Evolutionary conservation across 2,888 invertebrate genomes (phyloP).

Genomic region (Thecocarcelia acutangulata): DNA sequence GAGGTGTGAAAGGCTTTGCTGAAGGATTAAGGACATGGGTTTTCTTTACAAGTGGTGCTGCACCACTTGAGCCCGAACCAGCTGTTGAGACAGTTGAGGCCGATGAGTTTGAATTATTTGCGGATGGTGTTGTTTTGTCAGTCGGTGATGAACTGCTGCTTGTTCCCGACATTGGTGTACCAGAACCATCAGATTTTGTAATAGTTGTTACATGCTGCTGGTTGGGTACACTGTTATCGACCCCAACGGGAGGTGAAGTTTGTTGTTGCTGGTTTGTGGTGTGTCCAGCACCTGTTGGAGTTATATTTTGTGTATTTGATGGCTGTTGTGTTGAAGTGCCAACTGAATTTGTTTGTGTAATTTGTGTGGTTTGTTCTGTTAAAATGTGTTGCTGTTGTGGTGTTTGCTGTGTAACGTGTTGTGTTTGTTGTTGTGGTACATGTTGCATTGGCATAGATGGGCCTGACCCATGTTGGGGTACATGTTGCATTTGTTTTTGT

Average conservation of each 20-base stretch:
- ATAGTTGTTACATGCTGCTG: constrained; percentile 72
- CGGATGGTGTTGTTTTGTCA: constrained; percentile 44
- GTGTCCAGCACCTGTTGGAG: constrained; percentile 49
- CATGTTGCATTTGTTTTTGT: constrained; percentile 72
- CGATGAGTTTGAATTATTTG: constrained; percentile 48
- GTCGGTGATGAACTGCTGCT: constrained; percentile 46
- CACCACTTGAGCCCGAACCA: constrained; percentile 53
- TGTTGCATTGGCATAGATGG: constrained; percentile 70
- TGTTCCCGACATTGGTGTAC: constrained; percentile 70
- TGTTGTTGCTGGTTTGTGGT: constrained; percentile 48
- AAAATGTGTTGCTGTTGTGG: constrained; percentile 72
- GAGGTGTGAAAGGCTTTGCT: constrained; percentile 92
- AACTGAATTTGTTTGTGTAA: constrained; percentile 59
- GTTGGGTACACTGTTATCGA: constrained; percentile 69
- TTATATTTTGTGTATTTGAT: constrained; percentile 53
- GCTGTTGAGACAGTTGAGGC: constrained; percentile 73
- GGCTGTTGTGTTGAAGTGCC: constrained; percentile 61
- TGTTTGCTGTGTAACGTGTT: constrained; percentile 74
- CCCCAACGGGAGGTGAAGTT: constrained; percentile 51
- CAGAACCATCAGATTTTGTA: constrained; percentile 69
- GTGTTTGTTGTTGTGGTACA: constrained; percentile 65
- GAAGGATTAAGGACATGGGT: constrained; percentile 94
- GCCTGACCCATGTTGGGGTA: constrained; percentile 62
- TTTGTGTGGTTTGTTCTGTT: constrained; percentile 63
- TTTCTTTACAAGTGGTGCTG: constrained; percentile 75